Base-by-base conservation (phyloP, 2,888 invertebrate species). In the Caenorhabditis japonica region DNA sequence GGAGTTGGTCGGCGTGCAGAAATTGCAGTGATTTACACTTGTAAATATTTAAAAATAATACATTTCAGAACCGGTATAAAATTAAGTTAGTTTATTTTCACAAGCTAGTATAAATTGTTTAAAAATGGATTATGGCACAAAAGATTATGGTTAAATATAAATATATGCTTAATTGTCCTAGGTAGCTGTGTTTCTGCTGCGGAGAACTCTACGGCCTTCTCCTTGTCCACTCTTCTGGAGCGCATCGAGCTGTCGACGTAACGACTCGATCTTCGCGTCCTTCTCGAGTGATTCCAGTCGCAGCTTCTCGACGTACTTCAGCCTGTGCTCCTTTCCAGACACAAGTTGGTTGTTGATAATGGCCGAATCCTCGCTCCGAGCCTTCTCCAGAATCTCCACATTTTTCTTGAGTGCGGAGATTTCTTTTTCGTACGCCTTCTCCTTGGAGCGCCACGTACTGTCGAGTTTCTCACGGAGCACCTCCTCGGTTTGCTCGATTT, bases 1-100 rank as follows among this genome's bases (percentile, higher is more conserved):
- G 13, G 41, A 55, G n/a, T n/a, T 64, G 33, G 55, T 55, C 43
- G 64, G 64, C 19, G 43, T 64, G 7, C 13, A 39, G 19, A 56
- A 34, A 10, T 34, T 17, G 15, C 30, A 64, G 49, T 49, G 17
- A 15, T 30, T 30, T n/a, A n/a, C n/a, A n/a, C n/a, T n/a, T n/a
- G n/a, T n/a, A n/a, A n/a, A n/a, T n/a, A n/a, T n/a, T n/a, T n/a
- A n/a, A n/a, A n/a, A n/a, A n/a, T n/a, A n/a, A n/a, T n/a, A n/a
- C n/a, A n/a, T n/a, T n/a, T n/a, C n/a, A n/a, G n/a, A n/a, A n/a
- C n/a, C n/a, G n/a, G n/a, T n/a, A n/a, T n/a, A n/a, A n/a, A n/a
- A n/a, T n/a, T n/a, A n/a, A n/a, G n/a, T n/a, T n/a, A n/a, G n/a
- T n/a, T n/a, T n/a, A n/a, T n/a, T n/a, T n/a, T n/a, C n/a, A n/a